phyloP scores from a whole-genome alignment of 2,113 vertebrate species.

The Psilopsiagon aurifrons region DNA sequence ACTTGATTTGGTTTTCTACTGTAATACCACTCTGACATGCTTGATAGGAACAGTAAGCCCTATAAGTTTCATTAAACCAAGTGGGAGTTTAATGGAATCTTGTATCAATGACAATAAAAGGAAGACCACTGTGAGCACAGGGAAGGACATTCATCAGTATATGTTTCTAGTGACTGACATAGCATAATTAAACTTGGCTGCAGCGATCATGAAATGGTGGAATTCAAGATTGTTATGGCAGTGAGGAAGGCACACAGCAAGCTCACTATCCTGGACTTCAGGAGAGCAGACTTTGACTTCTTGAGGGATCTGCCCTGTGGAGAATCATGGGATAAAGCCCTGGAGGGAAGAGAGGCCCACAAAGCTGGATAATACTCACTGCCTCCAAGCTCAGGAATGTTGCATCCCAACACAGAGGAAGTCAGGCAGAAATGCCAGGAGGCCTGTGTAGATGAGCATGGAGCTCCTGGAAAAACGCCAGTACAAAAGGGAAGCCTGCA shows the following conservation, averaged over 20 bases:
- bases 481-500: background rate
- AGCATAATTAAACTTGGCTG: background rate
- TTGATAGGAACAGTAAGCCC: background rate
- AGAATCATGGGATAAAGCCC: background rate
- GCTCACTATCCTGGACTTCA: background rate
- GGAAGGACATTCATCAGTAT: background rate
- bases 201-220: background rate
- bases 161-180: background rate
- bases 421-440: background rate
- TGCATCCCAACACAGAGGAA: background rate
- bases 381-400: background rate
- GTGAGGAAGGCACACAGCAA: accelerated
- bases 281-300: background rate
- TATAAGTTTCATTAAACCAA: background rate
- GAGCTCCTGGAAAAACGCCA: background rate
- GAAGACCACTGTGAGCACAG: background rate
- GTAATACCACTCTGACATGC: background rate
- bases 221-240: background rate
- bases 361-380: background rate
- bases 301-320: background rate
- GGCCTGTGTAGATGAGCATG: background rate
- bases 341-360: background rate
- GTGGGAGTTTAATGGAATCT: background rate
- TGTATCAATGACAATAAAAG: background rate
- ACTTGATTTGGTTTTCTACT: background rate